A percentile compares a stretch with the other conserved stretches of the same genome.
phyloP scores from a whole-genome alignment of 2,797 vertebrate genomes.

The Microctenopoma lineatum region DNA sequence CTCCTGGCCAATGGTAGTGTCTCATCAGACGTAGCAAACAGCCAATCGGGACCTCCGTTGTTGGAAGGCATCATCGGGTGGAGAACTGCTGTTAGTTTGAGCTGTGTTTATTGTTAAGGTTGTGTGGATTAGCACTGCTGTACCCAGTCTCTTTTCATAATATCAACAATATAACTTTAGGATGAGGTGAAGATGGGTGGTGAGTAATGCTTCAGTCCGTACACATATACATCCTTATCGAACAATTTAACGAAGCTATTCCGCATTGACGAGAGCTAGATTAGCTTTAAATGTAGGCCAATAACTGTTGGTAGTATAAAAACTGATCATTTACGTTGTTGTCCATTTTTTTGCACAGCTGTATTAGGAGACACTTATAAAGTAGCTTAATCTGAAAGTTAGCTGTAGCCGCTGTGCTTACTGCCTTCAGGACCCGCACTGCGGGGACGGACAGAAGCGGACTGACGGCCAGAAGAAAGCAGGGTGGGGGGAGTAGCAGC shows the following conservation, averaged over 20 bases:
- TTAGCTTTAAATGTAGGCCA: conserved; percentile 80
- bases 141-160: conserved; percentile 62
- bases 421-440: conserved; percentile 68
- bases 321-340: conserved; percentile 24
- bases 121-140: conserved; percentile 92
- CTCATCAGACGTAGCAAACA: conserved; percentile 20
- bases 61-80: conserved; percentile 82
- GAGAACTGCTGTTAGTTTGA: conserved; percentile 90
- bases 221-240: conserved; percentile 5
- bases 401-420: conserved; percentile 28
- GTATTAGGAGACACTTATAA: conserved; percentile 9
- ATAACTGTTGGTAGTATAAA: conserved; percentile 50
- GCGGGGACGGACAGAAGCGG: conserved; percentile 70
- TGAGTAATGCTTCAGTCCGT: conserved; percentile 50
- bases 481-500: conserved; percentile 38
- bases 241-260: conserved; percentile 37
- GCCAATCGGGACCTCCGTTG: conserved; percentile 78
- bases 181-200: conserved; percentile 57
- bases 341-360: conserved; percentile 7
- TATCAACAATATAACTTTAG: conserved; percentile 55
- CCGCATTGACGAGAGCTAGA: conserved; percentile 49
- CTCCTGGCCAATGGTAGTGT: conserved; percentile 69
- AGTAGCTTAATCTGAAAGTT: conserved; percentile 16
- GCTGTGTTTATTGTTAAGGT: conserved; percentile 92
- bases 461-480: conserved; percentile 67